Evolutionary conservation across 2,888 invertebrate species (phyloP), one percentile per base, ranked within the genome.

Genomic region (Aproaerema taeniolella): DNA sequence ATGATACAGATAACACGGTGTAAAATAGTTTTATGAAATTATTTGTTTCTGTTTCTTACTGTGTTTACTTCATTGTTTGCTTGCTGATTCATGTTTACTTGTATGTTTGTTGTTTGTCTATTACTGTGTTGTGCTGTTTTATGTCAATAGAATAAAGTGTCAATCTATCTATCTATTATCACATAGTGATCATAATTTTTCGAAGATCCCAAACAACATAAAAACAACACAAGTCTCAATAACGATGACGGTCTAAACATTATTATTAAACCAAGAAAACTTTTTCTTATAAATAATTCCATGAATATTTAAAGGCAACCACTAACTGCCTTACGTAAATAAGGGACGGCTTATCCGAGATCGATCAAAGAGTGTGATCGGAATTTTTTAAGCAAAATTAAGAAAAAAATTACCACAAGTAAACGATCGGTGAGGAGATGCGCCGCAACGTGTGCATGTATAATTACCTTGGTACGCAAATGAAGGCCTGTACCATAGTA

Each of bases 241-340:
- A 26, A 9, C 26, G 26, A 29, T 8, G n/a, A 38, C 30, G 43
- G 26, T 11, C 36, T 16, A 34, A 20, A 41, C 28, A 34, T 39
- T 32, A 39, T 51, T 46, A 50, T 45, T 43, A 47, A 46, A 48
- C 50, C 47, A 46, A 51, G 48, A 49, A 46, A 47, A 29, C 12
- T 39, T 10, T 25, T 20, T 31, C 25, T 35, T 11, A 31, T 6
- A 39, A 42, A 38, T 17, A 15, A 25, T 32, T 38, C 31, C 43
- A 46, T 70, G 73, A 70, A 78, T 76, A 74, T 74, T 66, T 67
- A 73, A n/a, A 66, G 53, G 51, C 45, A 60, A 50, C 50, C 52
- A 63, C 55, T 62, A 63, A 71, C 66, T 60, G 60, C 66, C 61
- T 76, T 78, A 75, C 71, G 75, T 76, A 77, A 76, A 77, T 76